A percentile compares a stretch with the other conserved stretches of the same genome.
Evolutionary conservation across 1,140 invertebrate species (phyloP).

Genomic region (Daktulosphaira vitifoliae): DNA sequence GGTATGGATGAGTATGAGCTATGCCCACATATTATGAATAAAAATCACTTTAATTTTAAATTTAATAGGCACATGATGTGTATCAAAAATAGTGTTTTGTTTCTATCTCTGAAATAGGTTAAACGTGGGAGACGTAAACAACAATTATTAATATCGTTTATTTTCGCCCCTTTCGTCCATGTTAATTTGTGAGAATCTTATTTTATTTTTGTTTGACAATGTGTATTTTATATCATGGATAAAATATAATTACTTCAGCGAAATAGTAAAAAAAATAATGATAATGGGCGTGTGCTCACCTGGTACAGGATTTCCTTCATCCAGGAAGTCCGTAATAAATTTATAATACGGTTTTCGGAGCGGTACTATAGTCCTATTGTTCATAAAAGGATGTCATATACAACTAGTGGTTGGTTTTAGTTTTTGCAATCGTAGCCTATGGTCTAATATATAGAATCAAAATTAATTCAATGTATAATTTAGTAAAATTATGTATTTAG

Average conservation of each 20-base stretch:
- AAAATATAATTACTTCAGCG: no score
- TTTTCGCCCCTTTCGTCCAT: neutral
- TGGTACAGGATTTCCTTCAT: neutral
- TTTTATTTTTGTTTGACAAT: neutral
- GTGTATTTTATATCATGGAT: neutral
- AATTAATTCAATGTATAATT: no score
- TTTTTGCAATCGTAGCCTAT: no score
- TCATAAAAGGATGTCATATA: slow-evolving; percentile 18
- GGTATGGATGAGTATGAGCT: no score
- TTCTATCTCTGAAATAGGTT: no score
- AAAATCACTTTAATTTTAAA: no score
- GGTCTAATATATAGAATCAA: no score
- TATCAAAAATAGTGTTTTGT: no score
- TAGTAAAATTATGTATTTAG: no score
- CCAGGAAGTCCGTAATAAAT: slow-evolving; percentile 18
- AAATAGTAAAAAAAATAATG: neutral
- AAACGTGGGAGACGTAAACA: slow-evolving; percentile 9
- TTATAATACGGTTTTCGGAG: slow-evolving; percentile 7
- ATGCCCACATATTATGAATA: no score
- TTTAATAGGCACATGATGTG: no score
- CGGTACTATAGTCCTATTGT: slow-evolving; percentile 12
- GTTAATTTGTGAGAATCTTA: neutral
- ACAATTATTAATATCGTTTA: neutral
- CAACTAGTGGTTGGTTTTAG: neutral
- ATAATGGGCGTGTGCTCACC: slow-evolving; percentile 4